phyloP scores from a whole-genome alignment of 2,113 vertebrate species.

The Talpa occidentalis region DNA sequence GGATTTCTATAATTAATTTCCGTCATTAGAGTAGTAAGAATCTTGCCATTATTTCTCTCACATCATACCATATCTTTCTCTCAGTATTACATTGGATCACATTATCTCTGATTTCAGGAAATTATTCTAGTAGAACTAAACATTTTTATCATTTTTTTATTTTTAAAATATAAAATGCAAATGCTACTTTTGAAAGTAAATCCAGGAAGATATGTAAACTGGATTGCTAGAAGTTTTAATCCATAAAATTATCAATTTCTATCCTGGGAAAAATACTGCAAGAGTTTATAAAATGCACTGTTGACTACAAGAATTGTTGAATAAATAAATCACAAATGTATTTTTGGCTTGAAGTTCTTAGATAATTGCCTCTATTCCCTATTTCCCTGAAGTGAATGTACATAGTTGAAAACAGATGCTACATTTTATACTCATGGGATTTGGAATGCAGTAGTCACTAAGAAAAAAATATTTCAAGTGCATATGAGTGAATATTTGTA shows the following conservation, averaged over 20 bases:
- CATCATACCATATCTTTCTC: not conserved
- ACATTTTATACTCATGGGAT: not conserved
- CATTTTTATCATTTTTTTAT: not conserved
- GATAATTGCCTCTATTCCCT: conserved; percentile 45
- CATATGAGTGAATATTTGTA: not conserved
- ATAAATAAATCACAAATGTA: conserved; percentile 55
- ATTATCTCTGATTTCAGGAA: not conserved
- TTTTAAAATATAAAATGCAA: not conserved
- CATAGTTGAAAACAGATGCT: conserved; percentile 51
- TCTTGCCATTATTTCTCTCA: not conserved
- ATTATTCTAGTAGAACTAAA: not conserved
- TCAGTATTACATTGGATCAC: not conserved
- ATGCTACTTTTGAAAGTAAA: conserved; percentile 28
- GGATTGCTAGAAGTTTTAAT: conserved; percentile 6
- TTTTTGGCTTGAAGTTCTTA: conserved; percentile 38
- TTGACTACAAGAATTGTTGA: conserved; percentile 8
- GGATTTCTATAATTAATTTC: not conserved
- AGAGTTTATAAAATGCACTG: not conserved
- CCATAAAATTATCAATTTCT: not conserved
- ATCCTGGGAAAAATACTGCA: not conserved
- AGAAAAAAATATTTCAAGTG: not conserved
- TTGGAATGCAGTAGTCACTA: not conserved
- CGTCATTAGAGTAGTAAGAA: not conserved
- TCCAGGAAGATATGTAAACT: not conserved
- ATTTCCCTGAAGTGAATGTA: conserved; percentile 20